Conservation (phyloP, 2,797 vertebrate species). For the Periophthalmus magnuspinnatus region DNA sequence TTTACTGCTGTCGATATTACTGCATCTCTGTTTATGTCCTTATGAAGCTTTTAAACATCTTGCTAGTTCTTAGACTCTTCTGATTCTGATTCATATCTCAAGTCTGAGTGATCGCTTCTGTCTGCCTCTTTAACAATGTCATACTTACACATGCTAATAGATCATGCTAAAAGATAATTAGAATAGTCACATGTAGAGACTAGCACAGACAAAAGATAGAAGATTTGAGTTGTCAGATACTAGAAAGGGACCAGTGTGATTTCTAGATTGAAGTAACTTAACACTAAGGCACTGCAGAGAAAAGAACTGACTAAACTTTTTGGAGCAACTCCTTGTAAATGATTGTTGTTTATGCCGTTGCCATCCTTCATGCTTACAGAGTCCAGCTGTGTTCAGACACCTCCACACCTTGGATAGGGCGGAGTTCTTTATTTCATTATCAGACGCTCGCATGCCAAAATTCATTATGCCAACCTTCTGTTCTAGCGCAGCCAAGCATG, state of each 20-base stretch:
- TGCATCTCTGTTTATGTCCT: too few species aligned
- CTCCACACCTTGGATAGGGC: slow-evolving; percentile 58
- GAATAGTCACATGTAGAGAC: not conserved
- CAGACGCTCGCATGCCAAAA: slow-evolving; percentile 70
- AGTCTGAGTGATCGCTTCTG: not conserved
- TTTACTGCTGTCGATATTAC: too few species aligned
- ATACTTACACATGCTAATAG: not conserved
- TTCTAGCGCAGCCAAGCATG: slow-evolving; percentile 71
- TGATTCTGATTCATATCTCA: not conserved
- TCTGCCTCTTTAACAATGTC: not conserved
- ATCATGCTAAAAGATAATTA: not conserved
- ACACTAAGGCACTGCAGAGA: not conserved
- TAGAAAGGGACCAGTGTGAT: not conserved
- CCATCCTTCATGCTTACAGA: slow-evolving; percentile 26
- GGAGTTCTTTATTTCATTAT: slow-evolving; percentile 76
- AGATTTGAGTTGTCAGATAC: not conserved
- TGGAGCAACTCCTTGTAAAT: not conserved
- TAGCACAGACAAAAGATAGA: too few species aligned
- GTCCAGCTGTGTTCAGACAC: slow-evolving; percentile 29
- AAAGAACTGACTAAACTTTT: not conserved
- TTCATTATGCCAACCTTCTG: slow-evolving; percentile 78
- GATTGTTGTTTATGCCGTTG: not conserved
- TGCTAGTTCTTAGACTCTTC: not conserved
- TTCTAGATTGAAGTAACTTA: not conserved
- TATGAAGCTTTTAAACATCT: not conserved